Evolutionary conservation across 23 tunicate genomes (phyloP).

Genomic region (Phallusia fumigata): DNA sequence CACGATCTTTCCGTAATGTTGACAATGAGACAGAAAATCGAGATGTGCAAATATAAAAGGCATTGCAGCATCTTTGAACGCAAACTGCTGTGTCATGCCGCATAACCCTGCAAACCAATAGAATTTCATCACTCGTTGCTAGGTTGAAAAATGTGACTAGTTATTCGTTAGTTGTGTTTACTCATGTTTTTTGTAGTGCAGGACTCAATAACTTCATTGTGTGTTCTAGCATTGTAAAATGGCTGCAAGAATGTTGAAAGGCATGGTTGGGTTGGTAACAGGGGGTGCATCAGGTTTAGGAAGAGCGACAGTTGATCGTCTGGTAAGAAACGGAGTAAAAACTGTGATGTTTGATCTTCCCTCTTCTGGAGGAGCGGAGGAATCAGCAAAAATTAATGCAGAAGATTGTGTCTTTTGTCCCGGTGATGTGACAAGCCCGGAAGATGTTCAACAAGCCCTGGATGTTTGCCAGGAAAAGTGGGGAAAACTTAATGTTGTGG

Average conservation of each 20-base stretch:
- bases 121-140: too few species aligned
- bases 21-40: too few species aligned
- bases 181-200: too few species aligned
- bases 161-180: too few species aligned
- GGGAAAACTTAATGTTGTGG: slow-evolving; percentile 53
- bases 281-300: slow-evolving; percentile 99
- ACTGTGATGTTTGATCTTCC: slow-evolving; percentile 94
- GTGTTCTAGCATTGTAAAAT: background rate
- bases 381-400: slow-evolving; percentile 60
- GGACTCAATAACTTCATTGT: too few species aligned
- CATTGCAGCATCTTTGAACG: too few species aligned
- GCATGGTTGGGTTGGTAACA: slow-evolving; percentile 74
- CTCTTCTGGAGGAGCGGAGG: slow-evolving; percentile 71
- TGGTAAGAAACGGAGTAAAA: slow-evolving; percentile 65
- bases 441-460: slow-evolving; percentile 75
- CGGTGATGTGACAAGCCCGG: slow-evolving; percentile 80
- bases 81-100: too few species aligned
- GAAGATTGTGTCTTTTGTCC: slow-evolving; percentile 75
- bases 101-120: too few species aligned
- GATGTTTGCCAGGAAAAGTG: slow-evolving; percentile 32
- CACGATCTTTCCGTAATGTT: too few species aligned
- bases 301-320: slow-evolving; percentile 76
- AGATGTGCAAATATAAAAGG: too few species aligned
- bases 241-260: slow-evolving; percentile 48
- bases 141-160: too few species aligned